phyloP scores from a whole-genome alignment of 2,113 vertebrate species.

The Mandrillus leucophaeus region DNA sequence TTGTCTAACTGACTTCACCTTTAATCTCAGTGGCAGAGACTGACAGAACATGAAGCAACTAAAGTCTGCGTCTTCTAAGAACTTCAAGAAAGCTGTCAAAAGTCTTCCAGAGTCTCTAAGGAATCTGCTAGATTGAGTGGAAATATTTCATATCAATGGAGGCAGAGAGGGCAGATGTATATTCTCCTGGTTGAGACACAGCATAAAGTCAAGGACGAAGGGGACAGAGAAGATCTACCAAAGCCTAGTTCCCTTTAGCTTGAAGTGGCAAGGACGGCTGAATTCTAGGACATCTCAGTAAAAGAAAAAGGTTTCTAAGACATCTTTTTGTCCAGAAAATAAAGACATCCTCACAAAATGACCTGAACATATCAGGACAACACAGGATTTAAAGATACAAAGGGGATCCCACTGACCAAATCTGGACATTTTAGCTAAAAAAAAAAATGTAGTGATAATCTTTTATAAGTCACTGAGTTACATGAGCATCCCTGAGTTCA shows the following conservation, averaged over 20 bases:
- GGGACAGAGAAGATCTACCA: not conserved
- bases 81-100: not conserved
- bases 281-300: not conserved
- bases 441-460: not conserved
- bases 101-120: not conserved
- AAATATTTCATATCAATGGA: not conserved
- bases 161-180: not conserved
- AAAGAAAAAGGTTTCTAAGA: not conserved
- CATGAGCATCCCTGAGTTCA: not conserved
- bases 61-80: not conserved
- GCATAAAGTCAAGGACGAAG: not conserved
- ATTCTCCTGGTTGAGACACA: not conserved
- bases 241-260: not conserved
- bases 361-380: not conserved
- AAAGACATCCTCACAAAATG: not conserved
- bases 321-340: not conserved
- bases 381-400: not conserved
- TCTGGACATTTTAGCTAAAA: not conserved
- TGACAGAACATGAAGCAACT: not conserved
- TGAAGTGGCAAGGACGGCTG: not conserved
- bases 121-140: not conserved
- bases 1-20: not conserved
- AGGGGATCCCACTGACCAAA: not conserved
- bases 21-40: not conserved
- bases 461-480: not conserved